Evolutionary conservation across 2,888 invertebrate genomes (phyloP), one percentile per base, ranked within the genome.

Genomic region (Pteria penguin): DNA sequence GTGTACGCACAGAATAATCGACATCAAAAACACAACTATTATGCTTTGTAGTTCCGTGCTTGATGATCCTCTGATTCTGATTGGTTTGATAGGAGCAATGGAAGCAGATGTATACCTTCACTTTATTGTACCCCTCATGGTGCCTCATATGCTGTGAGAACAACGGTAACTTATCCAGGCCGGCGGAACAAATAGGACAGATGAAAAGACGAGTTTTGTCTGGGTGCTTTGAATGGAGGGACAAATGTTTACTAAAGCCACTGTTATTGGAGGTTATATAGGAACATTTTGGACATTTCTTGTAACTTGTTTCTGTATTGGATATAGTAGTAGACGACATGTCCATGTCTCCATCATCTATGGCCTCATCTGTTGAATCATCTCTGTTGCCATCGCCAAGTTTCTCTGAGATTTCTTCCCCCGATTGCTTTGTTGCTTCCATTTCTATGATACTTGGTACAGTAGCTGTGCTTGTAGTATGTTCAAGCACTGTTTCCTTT

Each of bases 211-310:
- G 29, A 52, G 27, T 68, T 32, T 26, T 57, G 22, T 57, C 57
- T 32, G 24, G 45, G 4, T 4, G 18, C 33, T 54, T 58, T 52
- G 32, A 52, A 65, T 84, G 84, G 29, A 65, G 29, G 4, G 65
- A 60, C 11, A 75, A 24, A 63, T 84, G 84, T 54, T 61, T 68
- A 1, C 60, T 54, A n/a, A 82, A 54, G 27, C 66, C 11, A 27
- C 57, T n/a, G 24, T 32, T 54, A 26, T 58, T 55, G 24, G 76
- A 80, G 22, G 82, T 72, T 60, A 82, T 78, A 62, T 86, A 84
- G 24, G 76, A 69, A 72, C 88, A 88, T 8, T 82, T 72, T 29
- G 83, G 75, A 70, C 85, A 87, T 26, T 55, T 29, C 26, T 57
- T 57, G 31, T 68, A 68, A 14, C 55, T 68, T 31, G 55, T 55